Evolutionary conservation across 2,113 vertebrate species (phyloP).

Genomic region (Ploceus nigricollis): DNA sequence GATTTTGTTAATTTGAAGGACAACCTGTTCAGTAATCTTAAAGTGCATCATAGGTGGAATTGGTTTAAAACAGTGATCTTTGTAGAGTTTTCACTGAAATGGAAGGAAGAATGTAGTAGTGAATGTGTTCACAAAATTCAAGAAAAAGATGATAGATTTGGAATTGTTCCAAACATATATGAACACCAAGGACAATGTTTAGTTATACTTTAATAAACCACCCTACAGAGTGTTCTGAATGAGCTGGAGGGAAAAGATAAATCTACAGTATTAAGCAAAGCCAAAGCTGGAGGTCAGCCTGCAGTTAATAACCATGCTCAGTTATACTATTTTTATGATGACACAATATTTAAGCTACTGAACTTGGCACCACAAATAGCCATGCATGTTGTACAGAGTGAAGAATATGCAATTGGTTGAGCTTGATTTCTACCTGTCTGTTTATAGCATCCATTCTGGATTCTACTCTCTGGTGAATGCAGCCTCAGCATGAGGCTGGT

Average conservation of each 20-base stretch:
- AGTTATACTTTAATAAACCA: constrained; percentile 84
- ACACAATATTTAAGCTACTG: neutral
- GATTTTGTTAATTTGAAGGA: neutral
- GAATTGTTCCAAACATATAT: constrained; percentile 48
- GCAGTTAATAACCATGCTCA: constrained; percentile 52
- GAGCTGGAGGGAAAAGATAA: constrained; percentile 76
- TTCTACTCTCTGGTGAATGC: neutral
- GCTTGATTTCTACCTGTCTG: neutral
- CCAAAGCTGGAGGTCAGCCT: constrained; percentile 69
- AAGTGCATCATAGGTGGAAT: neutral
- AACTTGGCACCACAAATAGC: neutral
- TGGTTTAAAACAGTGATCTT: neutral
- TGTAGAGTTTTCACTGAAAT: neutral
- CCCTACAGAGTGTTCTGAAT: constrained; percentile 79
- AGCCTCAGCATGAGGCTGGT: neutral
- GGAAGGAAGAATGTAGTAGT: neutral
- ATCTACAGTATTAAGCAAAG: constrained; percentile 66
- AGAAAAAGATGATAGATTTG: constrained; percentile 63
- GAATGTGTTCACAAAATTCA: neutral
- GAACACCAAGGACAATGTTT: constrained; percentile 78
- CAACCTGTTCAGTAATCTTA: neutral
- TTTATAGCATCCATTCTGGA: neutral
- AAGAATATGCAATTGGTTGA: neutral
- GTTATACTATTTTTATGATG: constrained; percentile 45
- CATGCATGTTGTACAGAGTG: neutral